A percentile compares a stretch with the other conserved stretches of the same genome.
phyloP scores from a whole-genome alignment of 2,797 vertebrate species.

The Cynodonichthys magdalenae region DNA sequence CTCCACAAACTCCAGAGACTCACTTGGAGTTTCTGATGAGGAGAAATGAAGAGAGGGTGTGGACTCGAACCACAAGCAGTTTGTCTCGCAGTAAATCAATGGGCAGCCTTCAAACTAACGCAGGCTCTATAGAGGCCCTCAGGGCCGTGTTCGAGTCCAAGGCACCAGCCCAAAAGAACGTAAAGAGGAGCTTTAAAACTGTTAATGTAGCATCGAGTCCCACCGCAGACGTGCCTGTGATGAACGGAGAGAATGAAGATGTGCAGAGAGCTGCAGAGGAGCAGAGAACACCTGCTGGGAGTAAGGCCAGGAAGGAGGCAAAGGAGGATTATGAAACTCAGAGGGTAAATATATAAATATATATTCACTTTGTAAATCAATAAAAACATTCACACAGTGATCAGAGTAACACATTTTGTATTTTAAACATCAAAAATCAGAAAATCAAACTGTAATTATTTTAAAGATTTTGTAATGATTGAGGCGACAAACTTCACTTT shows the following conservation, averaged over 20 bases:
- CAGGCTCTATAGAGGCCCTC: constrained; percentile 61
- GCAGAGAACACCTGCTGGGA: background rate
- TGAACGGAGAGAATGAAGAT: constrained; percentile 39
- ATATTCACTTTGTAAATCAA: background rate
- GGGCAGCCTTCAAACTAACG: constrained; percentile 61
- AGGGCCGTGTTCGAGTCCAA: constrained; percentile 77
- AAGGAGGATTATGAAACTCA: constrained; percentile 35
- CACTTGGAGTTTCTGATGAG: constrained; percentile 32
- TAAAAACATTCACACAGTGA: too few relatives aligned
- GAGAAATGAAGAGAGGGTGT: constrained; percentile 46
- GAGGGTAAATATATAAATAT: constrained; percentile 59
- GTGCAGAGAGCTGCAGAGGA: constrained; percentile 14
- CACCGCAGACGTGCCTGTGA: constrained; percentile 6
- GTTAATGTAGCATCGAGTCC: constrained; percentile 1
- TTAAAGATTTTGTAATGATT: too few relatives aligned
- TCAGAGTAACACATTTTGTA: background rate
- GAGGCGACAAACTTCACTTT: too few relatives aligned
- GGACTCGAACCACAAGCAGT: constrained; percentile 11
- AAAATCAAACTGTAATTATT: too few relatives aligned
- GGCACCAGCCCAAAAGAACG: constrained; percentile 6
- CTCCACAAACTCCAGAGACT: constrained; percentile 19
- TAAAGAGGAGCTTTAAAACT: constrained; percentile 36
- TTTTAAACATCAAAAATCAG: too few relatives aligned
- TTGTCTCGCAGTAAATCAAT: constrained; percentile 75
- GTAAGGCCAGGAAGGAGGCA: background rate